Percentiles rank a stretch among this genome's conserved stretches.
phyloP scores from a whole-genome alignment of 2,888 invertebrate species.

The Dryadula phaetusa region DNA sequence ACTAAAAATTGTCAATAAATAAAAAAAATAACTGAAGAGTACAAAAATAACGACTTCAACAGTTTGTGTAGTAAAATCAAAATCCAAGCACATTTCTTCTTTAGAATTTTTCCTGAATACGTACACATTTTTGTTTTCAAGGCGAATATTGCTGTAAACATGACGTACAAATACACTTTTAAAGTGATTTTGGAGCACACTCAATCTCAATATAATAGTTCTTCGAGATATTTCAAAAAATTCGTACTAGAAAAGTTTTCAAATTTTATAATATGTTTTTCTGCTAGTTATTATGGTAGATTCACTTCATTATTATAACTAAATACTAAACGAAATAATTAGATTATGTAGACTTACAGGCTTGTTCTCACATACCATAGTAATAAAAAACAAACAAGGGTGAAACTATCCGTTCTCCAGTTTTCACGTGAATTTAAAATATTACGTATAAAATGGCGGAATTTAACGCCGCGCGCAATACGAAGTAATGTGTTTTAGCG shows the following conservation, averaged over 20 bases:
- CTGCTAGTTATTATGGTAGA: too few species aligned
- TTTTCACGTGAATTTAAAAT: too few species aligned
- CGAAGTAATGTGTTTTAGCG: too few species aligned
- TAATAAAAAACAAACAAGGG: too few species aligned
- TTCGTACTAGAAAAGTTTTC: background rate
- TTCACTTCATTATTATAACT: too few species aligned
- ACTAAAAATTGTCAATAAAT: background rate
- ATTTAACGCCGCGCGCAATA: too few species aligned
- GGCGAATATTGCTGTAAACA: background rate
- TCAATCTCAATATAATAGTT: constrained; percentile 27
- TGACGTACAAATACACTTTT: constrained; percentile 9
- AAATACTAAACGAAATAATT: too few species aligned
- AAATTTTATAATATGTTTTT: background rate
- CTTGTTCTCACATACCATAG: too few species aligned
- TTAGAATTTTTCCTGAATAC: background rate
- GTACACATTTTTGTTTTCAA: constrained; percentile 3
- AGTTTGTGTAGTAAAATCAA: background rate
- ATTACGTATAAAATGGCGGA: too few species aligned
- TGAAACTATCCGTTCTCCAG: too few species aligned
- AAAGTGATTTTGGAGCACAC: constrained; percentile 22
- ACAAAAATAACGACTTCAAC: background rate
- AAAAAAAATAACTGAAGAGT: background rate
- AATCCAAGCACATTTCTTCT: constrained; percentile 12
- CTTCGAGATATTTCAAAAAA: constrained; percentile 22
- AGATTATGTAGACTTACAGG: too few species aligned